Evolutionary conservation across 2,113 vertebrate species (phyloP).

Genomic region (Halcyon malimbica): DNA sequence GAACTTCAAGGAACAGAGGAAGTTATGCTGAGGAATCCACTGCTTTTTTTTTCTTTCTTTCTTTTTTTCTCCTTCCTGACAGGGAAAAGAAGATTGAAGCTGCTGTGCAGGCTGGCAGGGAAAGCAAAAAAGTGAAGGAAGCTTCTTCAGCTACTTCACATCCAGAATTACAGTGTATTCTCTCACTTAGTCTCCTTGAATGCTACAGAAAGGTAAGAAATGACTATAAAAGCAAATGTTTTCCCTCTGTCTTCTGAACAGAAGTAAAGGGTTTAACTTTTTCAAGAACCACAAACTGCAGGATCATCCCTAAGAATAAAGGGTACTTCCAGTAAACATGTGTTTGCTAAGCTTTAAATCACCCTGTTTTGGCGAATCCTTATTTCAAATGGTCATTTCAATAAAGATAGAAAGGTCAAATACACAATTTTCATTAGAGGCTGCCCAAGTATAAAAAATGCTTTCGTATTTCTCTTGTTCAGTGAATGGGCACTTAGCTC

Average conservation of each 20-base stretch:
- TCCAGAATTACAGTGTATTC: not conserved
- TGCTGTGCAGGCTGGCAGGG: not conserved
- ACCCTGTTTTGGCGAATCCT: not conserved
- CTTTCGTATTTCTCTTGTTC: not conserved
- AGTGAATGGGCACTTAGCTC: not conserved
- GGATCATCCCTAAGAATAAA: not conserved
- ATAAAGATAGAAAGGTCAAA: not conserved
- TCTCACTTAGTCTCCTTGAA: not conserved
- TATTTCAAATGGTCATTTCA: not conserved
- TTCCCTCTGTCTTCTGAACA: not conserved
- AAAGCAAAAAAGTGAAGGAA: not conserved
- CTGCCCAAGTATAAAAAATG: not conserved
- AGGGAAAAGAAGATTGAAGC: not conserved
- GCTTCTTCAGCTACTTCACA: not conserved
- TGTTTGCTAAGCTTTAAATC: not conserved
- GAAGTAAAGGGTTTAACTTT: not conserved
- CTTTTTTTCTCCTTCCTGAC: constrained; percentile 13
- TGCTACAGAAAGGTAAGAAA: not conserved
- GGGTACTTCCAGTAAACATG: not conserved
- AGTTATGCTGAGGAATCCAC: not conserved
- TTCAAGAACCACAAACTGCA: not conserved
- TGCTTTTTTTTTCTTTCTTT: not conserved
- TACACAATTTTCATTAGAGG: not conserved
- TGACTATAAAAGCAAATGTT: not conserved
- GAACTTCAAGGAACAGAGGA: constrained; percentile 40